Percentiles rank a stretch among this genome's conserved stretches.
Conservation (phyloP, 1,140 invertebrate genomes). For the Aporrectodea caliginosa region DNA sequence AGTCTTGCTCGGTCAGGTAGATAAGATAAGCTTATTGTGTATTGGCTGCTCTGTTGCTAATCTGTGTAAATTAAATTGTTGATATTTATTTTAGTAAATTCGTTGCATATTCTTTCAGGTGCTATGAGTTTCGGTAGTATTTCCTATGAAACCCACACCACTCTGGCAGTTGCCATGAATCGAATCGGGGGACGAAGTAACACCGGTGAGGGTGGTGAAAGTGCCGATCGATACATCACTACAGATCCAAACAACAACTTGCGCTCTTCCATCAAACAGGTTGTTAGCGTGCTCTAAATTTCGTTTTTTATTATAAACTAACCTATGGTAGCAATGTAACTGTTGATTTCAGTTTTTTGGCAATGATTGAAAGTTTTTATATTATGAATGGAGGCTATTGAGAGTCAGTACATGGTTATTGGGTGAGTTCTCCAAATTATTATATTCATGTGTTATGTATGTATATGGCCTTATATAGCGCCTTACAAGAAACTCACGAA, state of each 20-base stretch:
- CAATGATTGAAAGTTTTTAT: too few relatives aligned
- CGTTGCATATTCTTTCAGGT: slow-evolving; percentile 54
- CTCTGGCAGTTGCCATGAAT: slow-evolving; percentile 96
- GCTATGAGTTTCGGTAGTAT: slow-evolving; percentile 93
- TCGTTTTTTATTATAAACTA: too few relatives aligned
- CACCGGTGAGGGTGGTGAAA: slow-evolving; percentile 88
- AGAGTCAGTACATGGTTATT: too few relatives aligned
- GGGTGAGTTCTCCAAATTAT: too few relatives aligned
- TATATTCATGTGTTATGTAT: too few relatives aligned
- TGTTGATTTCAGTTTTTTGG: too few relatives aligned
- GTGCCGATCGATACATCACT: slow-evolving; percentile 72
- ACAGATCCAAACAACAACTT: slow-evolving; percentile 66
- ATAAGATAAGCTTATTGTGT: not conserved
- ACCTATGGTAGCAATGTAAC: too few relatives aligned
- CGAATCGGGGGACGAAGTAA: slow-evolving; percentile 91
- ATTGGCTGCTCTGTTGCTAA: not conserved
- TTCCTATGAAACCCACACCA: slow-evolving; percentile 87
- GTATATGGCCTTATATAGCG: too few relatives aligned
- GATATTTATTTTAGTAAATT: not conserved
- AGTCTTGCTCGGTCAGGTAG: not conserved
- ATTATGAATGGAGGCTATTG: too few relatives aligned
- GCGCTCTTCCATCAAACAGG: slow-evolving; percentile 69
- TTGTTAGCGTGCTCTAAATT: too few relatives aligned
- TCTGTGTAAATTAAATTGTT: not conserved
- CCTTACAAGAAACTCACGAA: too few relatives aligned